Evolutionary conservation across 2,797 vertebrate genomes (phyloP).

Genomic region (Danio tinwini): DNA sequence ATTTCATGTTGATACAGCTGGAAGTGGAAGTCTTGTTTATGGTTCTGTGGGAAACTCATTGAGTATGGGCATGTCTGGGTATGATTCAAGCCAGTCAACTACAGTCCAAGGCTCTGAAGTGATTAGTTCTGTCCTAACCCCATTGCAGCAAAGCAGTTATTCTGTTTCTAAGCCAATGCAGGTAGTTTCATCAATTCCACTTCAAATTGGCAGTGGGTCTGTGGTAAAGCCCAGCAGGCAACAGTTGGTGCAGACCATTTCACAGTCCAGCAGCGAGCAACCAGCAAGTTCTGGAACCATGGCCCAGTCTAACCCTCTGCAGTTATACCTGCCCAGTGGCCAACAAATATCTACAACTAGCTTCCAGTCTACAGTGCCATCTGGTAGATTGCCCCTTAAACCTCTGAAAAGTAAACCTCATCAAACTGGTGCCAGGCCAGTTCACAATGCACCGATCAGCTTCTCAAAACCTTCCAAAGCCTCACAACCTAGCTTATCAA

Average conservation of each 20-base stretch:
- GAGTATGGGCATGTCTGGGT: not conserved
- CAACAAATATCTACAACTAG: not conserved
- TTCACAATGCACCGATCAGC: not conserved
- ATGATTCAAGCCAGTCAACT: constrained; percentile 7
- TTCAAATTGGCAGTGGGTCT: no score
- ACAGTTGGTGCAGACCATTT: not conserved
- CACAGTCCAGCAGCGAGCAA: not conserved
- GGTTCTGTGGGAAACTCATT: not conserved
- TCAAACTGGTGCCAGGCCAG: not conserved
- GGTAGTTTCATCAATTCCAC: not conserved
- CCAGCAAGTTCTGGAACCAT: not conserved
- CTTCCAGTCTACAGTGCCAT: not conserved
- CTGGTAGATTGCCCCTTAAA: not conserved
- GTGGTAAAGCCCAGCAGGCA: not conserved
- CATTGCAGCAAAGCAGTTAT: not conserved
- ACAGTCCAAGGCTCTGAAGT: not conserved
- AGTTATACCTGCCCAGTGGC: not conserved
- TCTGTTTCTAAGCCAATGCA: not conserved
- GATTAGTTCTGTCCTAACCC: not conserved
- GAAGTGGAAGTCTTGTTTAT: not conserved
- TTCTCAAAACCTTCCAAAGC: not conserved
- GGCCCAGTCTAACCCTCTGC: not conserved
- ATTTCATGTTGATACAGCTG: not conserved
- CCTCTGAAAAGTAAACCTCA: not conserved
- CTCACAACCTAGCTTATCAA: not conserved